Evolutionary conservation across 1,140 invertebrate genomes (phyloP).

Genomic region (Magallana gigas): DNA sequence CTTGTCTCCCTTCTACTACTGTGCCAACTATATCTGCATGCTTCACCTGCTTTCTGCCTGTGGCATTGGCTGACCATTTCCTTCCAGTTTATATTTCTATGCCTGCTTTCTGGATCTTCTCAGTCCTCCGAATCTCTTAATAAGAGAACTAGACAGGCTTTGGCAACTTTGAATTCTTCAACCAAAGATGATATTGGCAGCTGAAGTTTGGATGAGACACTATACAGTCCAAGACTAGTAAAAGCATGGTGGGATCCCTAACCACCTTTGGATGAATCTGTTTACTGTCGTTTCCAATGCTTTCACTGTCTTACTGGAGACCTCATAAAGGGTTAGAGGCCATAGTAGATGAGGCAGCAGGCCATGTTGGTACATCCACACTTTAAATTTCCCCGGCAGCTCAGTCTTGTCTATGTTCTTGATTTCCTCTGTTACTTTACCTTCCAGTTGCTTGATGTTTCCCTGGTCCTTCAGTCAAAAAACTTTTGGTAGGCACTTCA

Average conservation of each 20-base stretch:
- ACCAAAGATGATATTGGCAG: slow-evolving; percentile 33
- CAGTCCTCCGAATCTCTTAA: too few species aligned
- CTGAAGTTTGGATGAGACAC: slow-evolving; percentile 47
- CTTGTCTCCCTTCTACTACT: too few species aligned
- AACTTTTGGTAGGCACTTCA: neutral
- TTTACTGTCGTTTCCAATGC: slow-evolving; percentile 41
- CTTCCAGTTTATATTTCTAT: too few species aligned
- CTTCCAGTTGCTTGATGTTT: slow-evolving; percentile 40
- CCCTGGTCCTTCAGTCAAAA: slow-evolving; percentile 42
- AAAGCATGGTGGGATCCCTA: slow-evolving; percentile 41
- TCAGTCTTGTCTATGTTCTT: slow-evolving; percentile 49
- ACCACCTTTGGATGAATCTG: slow-evolving; percentile 28
- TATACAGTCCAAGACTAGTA: slow-evolving; percentile 44
- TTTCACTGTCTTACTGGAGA: slow-evolving; percentile 43
- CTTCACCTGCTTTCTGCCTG: too few species aligned
- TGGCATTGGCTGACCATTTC: too few species aligned
- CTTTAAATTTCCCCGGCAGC: slow-evolving; percentile 55
- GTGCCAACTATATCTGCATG: too few species aligned
- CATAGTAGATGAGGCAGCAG: slow-evolving; percentile 48
- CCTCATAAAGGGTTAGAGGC: slow-evolving; percentile 44
- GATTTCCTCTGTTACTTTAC: slow-evolving; percentile 36
- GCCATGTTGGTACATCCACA: slow-evolving; percentile 51
- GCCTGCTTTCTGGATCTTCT: too few species aligned
- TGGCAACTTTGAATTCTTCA: too few species aligned
- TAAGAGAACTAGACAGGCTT: too few species aligned